Evolutionary conservation across 2,888 invertebrate genomes (phyloP).

Genomic region (Troides aeacus): DNA sequence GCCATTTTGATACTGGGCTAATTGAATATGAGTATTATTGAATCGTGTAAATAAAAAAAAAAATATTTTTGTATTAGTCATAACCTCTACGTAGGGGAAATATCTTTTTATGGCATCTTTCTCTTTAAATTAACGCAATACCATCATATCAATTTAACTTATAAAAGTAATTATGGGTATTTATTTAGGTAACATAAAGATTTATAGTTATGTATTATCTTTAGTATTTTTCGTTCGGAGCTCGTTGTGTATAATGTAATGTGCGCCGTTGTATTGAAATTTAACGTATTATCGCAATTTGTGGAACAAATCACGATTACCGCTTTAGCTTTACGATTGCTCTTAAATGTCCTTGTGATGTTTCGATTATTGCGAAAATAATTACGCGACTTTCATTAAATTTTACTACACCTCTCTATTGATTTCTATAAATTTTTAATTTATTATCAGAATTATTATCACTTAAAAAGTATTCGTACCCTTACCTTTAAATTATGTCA

Average conservation of each 20-base stretch:
- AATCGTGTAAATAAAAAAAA: slow-evolving; percentile 47
- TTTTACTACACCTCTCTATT: too few species aligned
- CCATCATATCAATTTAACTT: slow-evolving; percentile 13
- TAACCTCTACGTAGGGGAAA: slow-evolving; percentile 30
- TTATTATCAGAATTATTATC: too few species aligned
- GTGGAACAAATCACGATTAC: not conserved
- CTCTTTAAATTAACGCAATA: slow-evolving; percentile 1
- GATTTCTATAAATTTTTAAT: too few species aligned
- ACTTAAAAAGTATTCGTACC: too few species aligned
- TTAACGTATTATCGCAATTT: too few species aligned
- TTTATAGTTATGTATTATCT: slow-evolving; percentile 16
- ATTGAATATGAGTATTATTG: slow-evolving; percentile 32
- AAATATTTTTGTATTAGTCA: slow-evolving; percentile 50
- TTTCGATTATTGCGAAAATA: not conserved
- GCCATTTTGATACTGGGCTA: slow-evolving; percentile 33
- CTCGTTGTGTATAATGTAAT: too few species aligned
- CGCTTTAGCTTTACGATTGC: not conserved
- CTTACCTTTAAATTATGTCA: not conserved
- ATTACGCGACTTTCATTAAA: not conserved
- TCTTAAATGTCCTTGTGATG: not conserved
- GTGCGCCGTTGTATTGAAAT: not conserved
- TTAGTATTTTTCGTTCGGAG: not conserved
- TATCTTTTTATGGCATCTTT: slow-evolving; percentile 2
- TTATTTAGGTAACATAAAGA: slow-evolving; percentile 4
- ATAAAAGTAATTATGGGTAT: not conserved